Conservation (phyloP, 2,888 invertebrate genomes). For the Lepeophtheirus nordmannii region DNA sequence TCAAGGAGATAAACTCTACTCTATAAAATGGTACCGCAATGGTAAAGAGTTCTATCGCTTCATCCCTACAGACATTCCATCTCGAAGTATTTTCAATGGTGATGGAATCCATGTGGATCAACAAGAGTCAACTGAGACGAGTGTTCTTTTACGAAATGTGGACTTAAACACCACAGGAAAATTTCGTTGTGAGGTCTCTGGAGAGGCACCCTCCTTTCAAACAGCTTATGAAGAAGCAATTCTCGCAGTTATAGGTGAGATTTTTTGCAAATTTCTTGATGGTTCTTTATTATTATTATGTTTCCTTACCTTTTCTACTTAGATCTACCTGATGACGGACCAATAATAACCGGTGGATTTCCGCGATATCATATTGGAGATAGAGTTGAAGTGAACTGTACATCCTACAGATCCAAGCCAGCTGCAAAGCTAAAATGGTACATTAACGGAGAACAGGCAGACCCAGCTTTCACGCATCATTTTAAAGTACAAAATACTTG, state of each 20-base stretch:
- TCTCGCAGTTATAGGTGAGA: conserved; percentile 21
- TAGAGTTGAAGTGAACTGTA: conserved; percentile 20
- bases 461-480: background rate
- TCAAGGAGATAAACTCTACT: conserved; percentile 30
- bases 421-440: conserved; percentile 25
- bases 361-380: conserved; percentile 24
- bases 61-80: conserved; percentile 27
- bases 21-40: conserved; percentile 31
- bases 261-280: background rate
- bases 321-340: conserved; percentile 24
- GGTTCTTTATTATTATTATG: too few relatives aligned
- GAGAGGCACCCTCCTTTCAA: conserved; percentile 22
- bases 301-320: background rate
- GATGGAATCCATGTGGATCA: conserved; percentile 21
- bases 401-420: conserved; percentile 17
- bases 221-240: conserved; percentile 20
- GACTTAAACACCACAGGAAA: conserved; percentile 19
- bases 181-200: conserved; percentile 23
- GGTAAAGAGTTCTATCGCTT: conserved; percentile 29
- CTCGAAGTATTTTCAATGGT: conserved; percentile 24
- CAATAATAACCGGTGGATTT: conserved; percentile 22
- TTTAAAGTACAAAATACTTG: background rate
- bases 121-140: background rate
- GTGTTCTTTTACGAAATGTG: conserved; percentile 9
- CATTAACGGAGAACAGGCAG: conserved; percentile 25